These are phyloP conservation scores for Neosalanx taihuensis DNA, from an alignment of 2,797 vertebrate species.

Conservation along the genomic window DNA sequence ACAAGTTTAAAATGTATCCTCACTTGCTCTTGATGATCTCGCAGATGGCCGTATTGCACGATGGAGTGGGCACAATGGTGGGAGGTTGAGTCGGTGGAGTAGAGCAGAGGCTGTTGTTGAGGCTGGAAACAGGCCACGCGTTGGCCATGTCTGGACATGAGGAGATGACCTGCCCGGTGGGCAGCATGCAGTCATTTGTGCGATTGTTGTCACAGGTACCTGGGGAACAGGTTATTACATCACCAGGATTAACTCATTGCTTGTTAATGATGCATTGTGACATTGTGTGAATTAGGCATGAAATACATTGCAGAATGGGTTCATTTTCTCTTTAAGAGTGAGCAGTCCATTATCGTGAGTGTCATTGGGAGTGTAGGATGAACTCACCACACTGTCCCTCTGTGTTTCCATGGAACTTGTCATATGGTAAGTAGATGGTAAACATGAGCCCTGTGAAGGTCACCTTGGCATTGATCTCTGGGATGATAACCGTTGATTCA, in stretches of 20 bases:
- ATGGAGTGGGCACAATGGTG: not conserved
- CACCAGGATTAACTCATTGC: not conserved
- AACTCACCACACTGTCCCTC: constrained; percentile 84
- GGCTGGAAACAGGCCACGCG: constrained; percentile 75
- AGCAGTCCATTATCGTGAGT: not conserved
- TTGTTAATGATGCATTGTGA: not conserved
- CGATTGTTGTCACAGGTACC: constrained; percentile 83
- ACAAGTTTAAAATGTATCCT: constrained; percentile 10
- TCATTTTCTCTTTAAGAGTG: not conserved
- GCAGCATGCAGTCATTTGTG: constrained; percentile 80
- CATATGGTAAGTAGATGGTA: constrained; percentile 74
- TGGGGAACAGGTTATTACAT: constrained; percentile 43
- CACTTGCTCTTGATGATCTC: constrained; percentile 61
- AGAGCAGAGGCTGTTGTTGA: constrained; percentile 53
- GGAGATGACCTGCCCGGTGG: constrained; percentile 61
- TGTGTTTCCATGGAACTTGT: constrained; percentile 78
- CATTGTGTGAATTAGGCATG: not conserved
- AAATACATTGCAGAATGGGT: not conserved
- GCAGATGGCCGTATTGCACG: constrained; percentile 48
- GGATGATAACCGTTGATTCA: constrained; percentile 74
- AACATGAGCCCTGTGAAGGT: constrained; percentile 81
- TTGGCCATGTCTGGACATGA: constrained; percentile 79
- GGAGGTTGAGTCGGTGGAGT: not conserved
- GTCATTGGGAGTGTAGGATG: not conserved
- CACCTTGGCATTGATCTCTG: constrained; percentile 67